phyloP scores from a whole-genome alignment of 1,140 invertebrate species.

The Zaprionus inermis region DNA sequence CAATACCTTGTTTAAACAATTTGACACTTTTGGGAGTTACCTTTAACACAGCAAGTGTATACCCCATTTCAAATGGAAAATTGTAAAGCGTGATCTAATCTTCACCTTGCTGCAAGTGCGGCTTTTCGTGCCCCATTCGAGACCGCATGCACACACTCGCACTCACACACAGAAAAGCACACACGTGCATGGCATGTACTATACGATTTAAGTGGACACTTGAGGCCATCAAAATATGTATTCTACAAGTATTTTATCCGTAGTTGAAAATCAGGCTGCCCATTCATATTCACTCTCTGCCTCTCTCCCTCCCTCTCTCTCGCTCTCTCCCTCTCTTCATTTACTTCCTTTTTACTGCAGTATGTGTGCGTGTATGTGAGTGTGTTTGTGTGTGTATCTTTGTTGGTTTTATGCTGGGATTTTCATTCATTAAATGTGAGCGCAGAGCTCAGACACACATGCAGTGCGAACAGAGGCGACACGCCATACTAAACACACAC shows the following conservation, averaged over 20 bases:
- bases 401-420: slow-evolving; percentile 61
- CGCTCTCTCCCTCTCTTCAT: slow-evolving; percentile 27
- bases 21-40: no score
- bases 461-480: slow-evolving; percentile 22
- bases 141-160: neutral
- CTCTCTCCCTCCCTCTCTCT: neutral
- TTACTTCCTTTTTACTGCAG: slow-evolving; percentile 74
- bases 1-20: no score
- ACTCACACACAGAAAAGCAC: neutral
- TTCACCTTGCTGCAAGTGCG: slow-evolving; percentile 9
- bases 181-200: neutral
- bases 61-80: neutral
- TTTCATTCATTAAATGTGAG: slow-evolving; percentile 77
- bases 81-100: neutral
- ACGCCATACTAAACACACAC: slow-evolving; percentile 47
- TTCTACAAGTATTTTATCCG: slow-evolving; percentile 68
- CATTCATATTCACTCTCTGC: slow-evolving; percentile 52
- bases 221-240: slow-evolving; percentile 48
- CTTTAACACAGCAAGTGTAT: neutral
- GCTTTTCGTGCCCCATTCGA: neutral
- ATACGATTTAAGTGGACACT: slow-evolving; percentile 36
- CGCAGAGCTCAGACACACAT: slow-evolving; percentile 47
- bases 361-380: slow-evolving; percentile 28
- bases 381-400: slow-evolving; percentile 53
- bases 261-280: slow-evolving; percentile 66